Conservation (phyloP, 1,140 invertebrate genomes). For the Papilio xuthus region DNA sequence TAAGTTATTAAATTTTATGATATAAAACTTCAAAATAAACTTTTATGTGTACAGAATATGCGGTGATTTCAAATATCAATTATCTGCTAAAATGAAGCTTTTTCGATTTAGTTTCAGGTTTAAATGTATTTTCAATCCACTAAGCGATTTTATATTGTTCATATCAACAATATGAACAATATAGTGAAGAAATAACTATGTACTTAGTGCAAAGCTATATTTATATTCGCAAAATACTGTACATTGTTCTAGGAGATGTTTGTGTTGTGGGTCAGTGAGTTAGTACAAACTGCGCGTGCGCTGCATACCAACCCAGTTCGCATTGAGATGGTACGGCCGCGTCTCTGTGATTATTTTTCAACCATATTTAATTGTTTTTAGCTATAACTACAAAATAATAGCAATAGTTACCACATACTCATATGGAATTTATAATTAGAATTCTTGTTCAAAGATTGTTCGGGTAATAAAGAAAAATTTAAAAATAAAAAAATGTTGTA, state of each 20-base stretch:
- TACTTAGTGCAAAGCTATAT: slow-evolving; percentile 3
- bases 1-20: slow-evolving; percentile 15
- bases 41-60: not conserved
- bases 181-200: not conserved
- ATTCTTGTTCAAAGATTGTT: no score
- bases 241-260: slow-evolving; percentile 12
- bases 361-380: not conserved
- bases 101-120: no score
- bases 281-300: not conserved
- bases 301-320: not conserved
- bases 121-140: no score
- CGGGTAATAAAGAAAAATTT: not conserved
- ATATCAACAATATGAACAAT: no score
- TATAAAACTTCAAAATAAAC: not conserved
- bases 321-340: not conserved
- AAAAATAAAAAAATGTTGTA: not conserved
- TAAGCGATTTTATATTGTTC: no score
- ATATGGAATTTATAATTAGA: no score
- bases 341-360: not conserved
- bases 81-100: no score
- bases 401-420: no score
- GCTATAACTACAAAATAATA: no score
- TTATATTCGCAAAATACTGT: slow-evolving; percentile 37
- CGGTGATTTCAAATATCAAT: not conserved
- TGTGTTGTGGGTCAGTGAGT: slow-evolving; percentile 18